Percentiles rank a stretch among this genome's conserved stretches.
Conservation (phyloP, 2,113 vertebrate species). For the Myrmophylax atrothorax region DNA sequence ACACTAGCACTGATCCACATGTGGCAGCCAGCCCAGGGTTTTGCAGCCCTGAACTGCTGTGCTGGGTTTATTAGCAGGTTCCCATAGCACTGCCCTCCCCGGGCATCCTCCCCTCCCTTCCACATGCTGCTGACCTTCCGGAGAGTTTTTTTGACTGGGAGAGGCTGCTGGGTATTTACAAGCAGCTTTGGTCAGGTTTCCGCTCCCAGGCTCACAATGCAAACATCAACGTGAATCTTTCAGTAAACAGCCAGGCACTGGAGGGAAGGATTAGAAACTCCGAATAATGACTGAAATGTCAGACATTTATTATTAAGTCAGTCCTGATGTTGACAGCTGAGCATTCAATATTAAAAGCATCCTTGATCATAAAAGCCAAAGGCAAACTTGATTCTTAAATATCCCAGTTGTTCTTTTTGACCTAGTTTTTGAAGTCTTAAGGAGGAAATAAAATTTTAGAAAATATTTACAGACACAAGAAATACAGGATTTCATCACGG, state of each 20-base stretch:
- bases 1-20: background rate
- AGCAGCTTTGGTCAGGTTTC: background rate
- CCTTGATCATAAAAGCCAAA: conserved; percentile 48
- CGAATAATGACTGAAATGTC: conserved; percentile 26
- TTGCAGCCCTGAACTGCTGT: background rate
- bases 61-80: background rate
- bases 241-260: background rate
- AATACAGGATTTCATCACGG: background rate
- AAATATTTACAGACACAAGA: background rate
- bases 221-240: background rate
- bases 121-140: background rate
- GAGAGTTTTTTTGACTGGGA: background rate
- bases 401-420: conserved; percentile 25
- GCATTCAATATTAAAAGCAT: conserved; percentile 35
- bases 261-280: background rate
- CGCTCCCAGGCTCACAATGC: background rate
- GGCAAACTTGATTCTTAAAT: conserved; percentile 39
- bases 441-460: background rate
- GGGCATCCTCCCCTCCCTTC: background rate
- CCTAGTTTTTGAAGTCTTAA: conserved; percentile 37
- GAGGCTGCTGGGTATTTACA: background rate
- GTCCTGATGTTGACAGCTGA: conserved; percentile 17
- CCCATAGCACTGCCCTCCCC: background rate
- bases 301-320: conserved; percentile 31
- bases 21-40: background rate